Conservation (phyloP, 1,140 invertebrate genomes). For the Drosophila tristis region DNA sequence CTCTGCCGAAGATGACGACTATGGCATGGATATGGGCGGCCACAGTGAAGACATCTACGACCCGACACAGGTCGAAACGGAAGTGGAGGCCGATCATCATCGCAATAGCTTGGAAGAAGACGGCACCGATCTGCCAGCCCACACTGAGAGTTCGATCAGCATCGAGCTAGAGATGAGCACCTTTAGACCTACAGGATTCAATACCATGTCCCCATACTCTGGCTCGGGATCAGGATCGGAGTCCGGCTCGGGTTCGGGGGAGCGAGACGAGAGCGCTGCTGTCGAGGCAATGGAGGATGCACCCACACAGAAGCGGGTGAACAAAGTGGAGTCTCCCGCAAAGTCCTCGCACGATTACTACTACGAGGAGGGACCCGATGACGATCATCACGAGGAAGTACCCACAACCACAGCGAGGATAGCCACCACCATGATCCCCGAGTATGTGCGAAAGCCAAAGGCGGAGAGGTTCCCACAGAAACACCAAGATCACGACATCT, state of each 20-base stretch:
- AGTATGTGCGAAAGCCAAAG: slow-evolving; percentile 76
- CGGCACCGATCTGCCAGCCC: neutral
- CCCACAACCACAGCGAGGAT: slow-evolving; percentile 32
- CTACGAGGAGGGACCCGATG: slow-evolving; percentile 50
- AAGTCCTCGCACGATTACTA: slow-evolving; percentile 54
- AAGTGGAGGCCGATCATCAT: slow-evolving; percentile 47
- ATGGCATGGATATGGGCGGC: slow-evolving; percentile 25
- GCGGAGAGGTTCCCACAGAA: slow-evolving; percentile 57
- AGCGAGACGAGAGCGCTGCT: slow-evolving; percentile 48
- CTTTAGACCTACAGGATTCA: slow-evolving; percentile 13
- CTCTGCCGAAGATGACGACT: slow-evolving; percentile 49
- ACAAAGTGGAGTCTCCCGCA: slow-evolving; percentile 20
- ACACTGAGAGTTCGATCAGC: slow-evolving; percentile 24
- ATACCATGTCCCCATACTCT: slow-evolving; percentile 34
- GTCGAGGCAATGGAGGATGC: slow-evolving; percentile 56
- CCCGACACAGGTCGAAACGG: slow-evolving; percentile 53
- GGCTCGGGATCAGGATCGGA: neutral
- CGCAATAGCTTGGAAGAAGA: slow-evolving; percentile 56
- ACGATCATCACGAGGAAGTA: slow-evolving; percentile 21
- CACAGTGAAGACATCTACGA: slow-evolving; percentile 68
- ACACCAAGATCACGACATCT: slow-evolving; percentile 20
- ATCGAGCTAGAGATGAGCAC: slow-evolving; percentile 43
- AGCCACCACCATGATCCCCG: slow-evolving; percentile 64
- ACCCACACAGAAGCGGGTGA: slow-evolving; percentile 41
- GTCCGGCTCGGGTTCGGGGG: neutral